Evolutionary conservation across 2,888 invertebrate species (phyloP).

Genomic region (Steromphala cineraria): DNA sequence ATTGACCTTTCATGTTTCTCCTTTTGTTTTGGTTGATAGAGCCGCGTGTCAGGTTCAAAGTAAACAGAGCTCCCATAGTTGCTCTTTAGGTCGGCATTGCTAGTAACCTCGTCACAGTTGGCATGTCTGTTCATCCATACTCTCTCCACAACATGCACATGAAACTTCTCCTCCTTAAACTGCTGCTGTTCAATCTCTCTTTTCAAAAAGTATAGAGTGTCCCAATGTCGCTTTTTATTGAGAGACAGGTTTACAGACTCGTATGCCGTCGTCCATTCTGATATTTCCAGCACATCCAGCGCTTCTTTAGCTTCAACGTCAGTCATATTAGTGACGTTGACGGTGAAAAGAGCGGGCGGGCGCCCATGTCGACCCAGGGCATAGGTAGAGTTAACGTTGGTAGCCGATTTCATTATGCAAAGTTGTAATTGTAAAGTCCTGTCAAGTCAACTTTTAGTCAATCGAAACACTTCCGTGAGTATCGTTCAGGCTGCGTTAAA

Average conservation of each 20-base stretch:
- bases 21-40: not conserved
- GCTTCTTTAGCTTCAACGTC: not conserved
- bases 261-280: not conserved
- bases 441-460: too few relatives aligned
- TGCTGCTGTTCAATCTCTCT: not conserved
- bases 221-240: not conserved
- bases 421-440: too few relatives aligned
- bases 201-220: not conserved
- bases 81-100: not conserved
- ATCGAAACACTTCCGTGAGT: too few relatives aligned
- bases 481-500: too few relatives aligned
- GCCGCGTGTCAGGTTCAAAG: not conserved
- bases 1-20: too few relatives aligned
- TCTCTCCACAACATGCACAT: slow-evolving; percentile 7
- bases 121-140: not conserved
- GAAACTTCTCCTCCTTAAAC: not conserved
- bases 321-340: not conserved
- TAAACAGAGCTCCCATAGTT: not conserved
- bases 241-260: not conserved
- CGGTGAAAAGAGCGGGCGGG: not conserved
- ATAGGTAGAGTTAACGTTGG: not conserved
- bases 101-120: not conserved
- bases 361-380: not conserved
- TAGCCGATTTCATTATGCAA: too few relatives aligned
- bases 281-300: not conserved